These are phyloP conservation scores for Urocynchramus pylzowi DNA, from an alignment of 2,113 vertebrate genomes.

Conservation along the genomic window DNA sequence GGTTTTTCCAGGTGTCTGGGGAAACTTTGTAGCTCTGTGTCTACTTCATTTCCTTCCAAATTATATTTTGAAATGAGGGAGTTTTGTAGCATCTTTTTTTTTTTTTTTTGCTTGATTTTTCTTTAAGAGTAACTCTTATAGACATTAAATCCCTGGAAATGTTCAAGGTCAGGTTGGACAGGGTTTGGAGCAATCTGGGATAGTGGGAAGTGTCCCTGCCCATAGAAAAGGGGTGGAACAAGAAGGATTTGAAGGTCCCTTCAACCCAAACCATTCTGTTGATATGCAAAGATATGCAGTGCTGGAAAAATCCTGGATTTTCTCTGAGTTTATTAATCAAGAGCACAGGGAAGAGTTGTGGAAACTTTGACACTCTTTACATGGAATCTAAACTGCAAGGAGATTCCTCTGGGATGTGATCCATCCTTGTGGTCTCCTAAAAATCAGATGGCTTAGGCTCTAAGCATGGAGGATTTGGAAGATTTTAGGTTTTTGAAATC, in stretches of 20 bases:
- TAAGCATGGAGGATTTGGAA: background rate
- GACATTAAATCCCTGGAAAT: background rate
- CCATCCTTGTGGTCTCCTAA: fast-evolving
- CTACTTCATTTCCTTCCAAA: background rate
- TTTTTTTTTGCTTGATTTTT: background rate
- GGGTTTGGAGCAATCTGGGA: background rate
- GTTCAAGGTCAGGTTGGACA: background rate
- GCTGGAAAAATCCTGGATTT: background rate
- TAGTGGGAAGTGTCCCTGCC: background rate
- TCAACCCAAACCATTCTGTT: background rate
- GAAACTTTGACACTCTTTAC: background rate
- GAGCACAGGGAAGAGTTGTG: background rate
- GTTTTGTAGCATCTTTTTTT: background rate
- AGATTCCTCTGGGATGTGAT: background rate
- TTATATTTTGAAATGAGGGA: background rate
- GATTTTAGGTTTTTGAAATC: background rate
- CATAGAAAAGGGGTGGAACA: background rate
- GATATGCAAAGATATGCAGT: no score
- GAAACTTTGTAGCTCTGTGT: background rate
- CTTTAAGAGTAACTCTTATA: background rate
- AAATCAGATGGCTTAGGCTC: background rate
- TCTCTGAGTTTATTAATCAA: background rate
- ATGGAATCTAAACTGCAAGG: fast-evolving
- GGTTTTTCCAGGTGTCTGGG: background rate
- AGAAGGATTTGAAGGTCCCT: background rate